Base-by-base conservation (phyloP, 2,888 invertebrate species). In the Odontocerum albicorne region DNA sequence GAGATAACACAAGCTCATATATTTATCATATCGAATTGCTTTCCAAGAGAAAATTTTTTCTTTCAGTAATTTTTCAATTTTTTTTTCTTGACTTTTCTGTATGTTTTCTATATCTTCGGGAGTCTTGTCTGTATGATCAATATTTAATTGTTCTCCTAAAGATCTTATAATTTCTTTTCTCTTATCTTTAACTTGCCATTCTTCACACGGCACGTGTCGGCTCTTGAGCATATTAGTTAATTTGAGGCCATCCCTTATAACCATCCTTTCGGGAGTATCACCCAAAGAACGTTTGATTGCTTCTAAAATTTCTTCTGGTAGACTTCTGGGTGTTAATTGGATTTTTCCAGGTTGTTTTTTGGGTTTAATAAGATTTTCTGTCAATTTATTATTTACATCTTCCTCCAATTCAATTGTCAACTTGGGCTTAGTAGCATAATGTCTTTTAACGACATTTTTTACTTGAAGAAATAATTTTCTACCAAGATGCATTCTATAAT, bases 341-440 rank as follows among this genome's bases (percentile, higher is more conserved):
- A 82, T 71, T 40, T 83, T 77, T 19, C 92, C 92, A 1, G 90
- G 88, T 72, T 92, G 92, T 54, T 82, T 79, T 46, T 83, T 79
- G 0, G 87, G 85, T 68, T 88, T 88, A 57, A 70, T 72, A 53
- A 79, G 70, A 27, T 79, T 77, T 40, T 79, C 67, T 2, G 72
- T 74, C 38, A 86, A 74, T 62, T 70, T 70, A 21, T 77, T 72
- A 49, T 73, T 69, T 2, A 84, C 65, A 40, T 64, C 69, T 19
- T 77, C 70, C 62, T 82, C 78, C n/a, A 84, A 70, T 62, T 77
- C 72, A 1, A 81, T 73, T 66, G 33, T 13, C 22, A 35, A 44
- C 15, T 45, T 55, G 19, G 40, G 22, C 32, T 55, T 45, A n/a
- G 49, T 38, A 20, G 45, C 39, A 31, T 44, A 55, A 36, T 45